Conservation (phyloP, 2,888 invertebrate genomes). For the Steinernema scapterisci region DNA sequence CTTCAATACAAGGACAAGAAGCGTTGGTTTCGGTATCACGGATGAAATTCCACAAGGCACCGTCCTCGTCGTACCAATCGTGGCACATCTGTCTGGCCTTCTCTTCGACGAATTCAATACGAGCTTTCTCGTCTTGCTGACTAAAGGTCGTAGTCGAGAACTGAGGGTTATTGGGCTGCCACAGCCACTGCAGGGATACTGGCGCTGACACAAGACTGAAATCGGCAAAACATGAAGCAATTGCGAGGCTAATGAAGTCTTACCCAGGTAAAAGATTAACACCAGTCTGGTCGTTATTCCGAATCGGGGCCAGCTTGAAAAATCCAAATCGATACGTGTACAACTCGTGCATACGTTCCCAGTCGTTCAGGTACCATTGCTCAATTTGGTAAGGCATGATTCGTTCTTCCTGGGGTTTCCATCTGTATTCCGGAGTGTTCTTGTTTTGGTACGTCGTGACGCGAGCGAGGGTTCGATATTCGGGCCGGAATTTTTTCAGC, state of each 20-base stretch:
- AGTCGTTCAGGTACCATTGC: conserved; percentile 66
- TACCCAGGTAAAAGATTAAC: conserved; percentile 25
- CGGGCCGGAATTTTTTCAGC: conserved; percentile 66
- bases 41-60: conserved; percentile 65
- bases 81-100: conserved; percentile 64
- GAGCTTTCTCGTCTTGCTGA: conserved; percentile 42
- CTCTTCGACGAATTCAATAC: conserved; percentile 48
- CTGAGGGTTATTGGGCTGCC: conserved; percentile 60
- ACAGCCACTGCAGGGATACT: conserved; percentile 65
- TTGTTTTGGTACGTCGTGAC: conserved; percentile 62
- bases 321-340: conserved; percentile 65
- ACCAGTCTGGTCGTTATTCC: conserved; percentile 45
- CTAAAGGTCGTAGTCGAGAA: conserved; percentile 54
- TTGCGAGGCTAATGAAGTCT: neutral
- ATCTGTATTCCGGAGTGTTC: conserved; percentile 60
- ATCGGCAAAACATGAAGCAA: neutral
- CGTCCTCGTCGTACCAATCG: conserved; percentile 63
- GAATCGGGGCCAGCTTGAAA: conserved; percentile 61
- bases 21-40: conserved; percentile 66
- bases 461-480: conserved; percentile 58
- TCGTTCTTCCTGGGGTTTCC: conserved; percentile 56
- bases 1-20: conserved; percentile 80
- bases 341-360: conserved; percentile 63
- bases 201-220: conserved; percentile 63
- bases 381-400: conserved; percentile 64